Conservation (phyloP, 2,797 vertebrate genomes). For the Macropodus opercularis region DNA sequence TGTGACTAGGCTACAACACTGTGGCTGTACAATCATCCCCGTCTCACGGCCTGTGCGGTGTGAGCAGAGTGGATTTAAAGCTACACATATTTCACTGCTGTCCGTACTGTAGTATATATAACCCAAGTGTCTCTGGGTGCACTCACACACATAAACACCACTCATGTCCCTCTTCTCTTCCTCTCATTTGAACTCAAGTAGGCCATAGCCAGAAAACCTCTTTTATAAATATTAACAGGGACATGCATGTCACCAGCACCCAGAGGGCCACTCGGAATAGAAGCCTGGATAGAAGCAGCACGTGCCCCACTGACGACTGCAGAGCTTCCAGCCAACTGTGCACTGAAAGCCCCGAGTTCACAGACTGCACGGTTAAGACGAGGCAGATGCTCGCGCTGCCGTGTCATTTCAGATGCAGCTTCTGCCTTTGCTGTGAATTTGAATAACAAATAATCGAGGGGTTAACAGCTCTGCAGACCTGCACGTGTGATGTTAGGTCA, state of each 20-base stretch:
- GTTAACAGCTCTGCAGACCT: constrained; percentile 14
- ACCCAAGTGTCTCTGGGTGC: constrained; percentile 29
- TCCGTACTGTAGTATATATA: constrained; percentile 32
- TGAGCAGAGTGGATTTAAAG: constrained; percentile 31
- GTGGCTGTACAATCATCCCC: constrained; percentile 1
- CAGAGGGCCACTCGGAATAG: constrained; percentile 82
- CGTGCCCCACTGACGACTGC: constrained; percentile 54
- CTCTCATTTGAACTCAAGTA: constrained; percentile 76
- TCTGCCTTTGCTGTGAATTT: constrained; percentile 1
- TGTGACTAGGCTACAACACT: constrained; percentile 25
- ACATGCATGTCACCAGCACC: constrained; percentile 73
- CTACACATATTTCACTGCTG: constrained; percentile 22
- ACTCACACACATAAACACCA: constrained; percentile 32
- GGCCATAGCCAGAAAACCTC: constrained; percentile 80
- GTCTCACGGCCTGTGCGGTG: background rate
- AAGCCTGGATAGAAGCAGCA: constrained; percentile 63
- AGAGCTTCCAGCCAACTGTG: constrained; percentile 53
- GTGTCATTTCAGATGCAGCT: constrained; percentile 8
- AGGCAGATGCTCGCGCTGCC: background rate
- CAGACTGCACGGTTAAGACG: constrained; percentile 17
- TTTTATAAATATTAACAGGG: constrained; percentile 82
- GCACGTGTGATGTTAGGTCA: constrained; percentile 20
- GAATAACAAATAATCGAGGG: constrained; percentile 23
- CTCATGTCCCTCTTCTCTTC: constrained; percentile 34
- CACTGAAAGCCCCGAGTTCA: constrained; percentile 42